A percentile compares a stretch with the other conserved stretches of the same genome.
Conservation (phyloP, 2,888 invertebrate species). For the Leucania comma region DNA sequence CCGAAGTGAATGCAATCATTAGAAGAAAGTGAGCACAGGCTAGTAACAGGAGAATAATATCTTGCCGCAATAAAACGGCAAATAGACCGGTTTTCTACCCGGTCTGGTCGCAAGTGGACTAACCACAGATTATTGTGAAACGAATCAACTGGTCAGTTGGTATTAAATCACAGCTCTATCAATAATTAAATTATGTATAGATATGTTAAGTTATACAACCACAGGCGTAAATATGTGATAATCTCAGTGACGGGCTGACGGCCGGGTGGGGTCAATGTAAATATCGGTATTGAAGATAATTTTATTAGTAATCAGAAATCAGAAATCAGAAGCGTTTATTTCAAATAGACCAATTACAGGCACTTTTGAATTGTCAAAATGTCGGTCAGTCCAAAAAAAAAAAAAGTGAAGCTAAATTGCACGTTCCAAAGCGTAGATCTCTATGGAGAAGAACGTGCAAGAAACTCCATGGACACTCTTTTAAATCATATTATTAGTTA, state of each 20-base stretch:
- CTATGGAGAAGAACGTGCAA: too few species aligned
- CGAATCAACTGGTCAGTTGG: slow-evolving; percentile 19
- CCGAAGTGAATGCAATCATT: slow-evolving; percentile 41
- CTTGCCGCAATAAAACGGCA: slow-evolving; percentile 37
- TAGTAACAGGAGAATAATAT: slow-evolving; percentile 12
- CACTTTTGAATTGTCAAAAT: too few species aligned
- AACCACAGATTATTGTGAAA: slow-evolving; percentile 47
- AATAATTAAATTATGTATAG: slow-evolving; percentile 6
- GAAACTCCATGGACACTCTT: too few species aligned
- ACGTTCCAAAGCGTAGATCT: too few species aligned
- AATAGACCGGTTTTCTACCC: slow-evolving; percentile 36
- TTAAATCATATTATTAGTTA: too few species aligned
- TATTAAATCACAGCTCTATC: slow-evolving; percentile 44
- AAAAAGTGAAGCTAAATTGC: too few species aligned
- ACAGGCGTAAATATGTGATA: slow-evolving; percentile 8
- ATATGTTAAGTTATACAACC: slow-evolving; percentile 26
- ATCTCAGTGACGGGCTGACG: slow-evolving; percentile 12
- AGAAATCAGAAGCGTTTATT: too few species aligned
- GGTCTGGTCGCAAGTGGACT: slow-evolving; percentile 8
- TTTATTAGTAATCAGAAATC: too few species aligned
- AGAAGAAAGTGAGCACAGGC: slow-evolving; percentile 51
- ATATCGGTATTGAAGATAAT: slow-evolving; percentile 30
- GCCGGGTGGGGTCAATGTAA: slow-evolving; percentile 25
- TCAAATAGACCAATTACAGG: too few species aligned
- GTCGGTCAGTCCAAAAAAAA: too few species aligned